Conservation (phyloP, 2,888 invertebrate genomes). For the Podotricha telesiphe region DNA sequence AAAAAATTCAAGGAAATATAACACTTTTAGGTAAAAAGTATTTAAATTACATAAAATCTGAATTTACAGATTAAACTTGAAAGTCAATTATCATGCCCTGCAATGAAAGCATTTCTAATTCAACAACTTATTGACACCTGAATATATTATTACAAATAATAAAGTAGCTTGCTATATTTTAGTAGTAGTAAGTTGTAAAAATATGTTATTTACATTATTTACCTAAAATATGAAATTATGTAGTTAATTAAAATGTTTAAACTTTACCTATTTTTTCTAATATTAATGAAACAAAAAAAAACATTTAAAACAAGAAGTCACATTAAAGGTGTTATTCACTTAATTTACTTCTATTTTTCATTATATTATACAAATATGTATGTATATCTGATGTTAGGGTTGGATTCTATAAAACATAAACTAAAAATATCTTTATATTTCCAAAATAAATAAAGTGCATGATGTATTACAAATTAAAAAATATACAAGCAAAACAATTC, state of each 20-base stretch:
- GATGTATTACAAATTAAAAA: conserved; percentile 7
- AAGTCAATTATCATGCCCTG: too few relatives aligned
- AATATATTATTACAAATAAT: background rate
- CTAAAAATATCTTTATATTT: background rate
- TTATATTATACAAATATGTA: background rate
- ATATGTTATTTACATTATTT: background rate
- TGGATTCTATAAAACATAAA: background rate
- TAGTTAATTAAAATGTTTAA: background rate
- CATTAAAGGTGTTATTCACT: background rate
- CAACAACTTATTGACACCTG: too few relatives aligned
- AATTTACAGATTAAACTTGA: too few relatives aligned
- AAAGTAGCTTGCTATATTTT: background rate
- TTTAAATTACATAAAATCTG: too few relatives aligned
- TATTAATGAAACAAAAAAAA: too few relatives aligned
- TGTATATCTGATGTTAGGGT: background rate
- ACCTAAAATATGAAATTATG: background rate
- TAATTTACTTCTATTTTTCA: background rate
- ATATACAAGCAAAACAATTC: conserved; percentile 16
- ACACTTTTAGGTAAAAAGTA: too few relatives aligned
- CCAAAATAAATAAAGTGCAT: background rate
- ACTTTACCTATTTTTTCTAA: background rate
- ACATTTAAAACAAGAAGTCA: too few relatives aligned
- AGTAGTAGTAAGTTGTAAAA: background rate
- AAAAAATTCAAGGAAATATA: too few relatives aligned
- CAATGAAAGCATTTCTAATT: too few relatives aligned